Conservation (phyloP, 2,888 invertebrate species). For the Volucella zonaria region DNA sequence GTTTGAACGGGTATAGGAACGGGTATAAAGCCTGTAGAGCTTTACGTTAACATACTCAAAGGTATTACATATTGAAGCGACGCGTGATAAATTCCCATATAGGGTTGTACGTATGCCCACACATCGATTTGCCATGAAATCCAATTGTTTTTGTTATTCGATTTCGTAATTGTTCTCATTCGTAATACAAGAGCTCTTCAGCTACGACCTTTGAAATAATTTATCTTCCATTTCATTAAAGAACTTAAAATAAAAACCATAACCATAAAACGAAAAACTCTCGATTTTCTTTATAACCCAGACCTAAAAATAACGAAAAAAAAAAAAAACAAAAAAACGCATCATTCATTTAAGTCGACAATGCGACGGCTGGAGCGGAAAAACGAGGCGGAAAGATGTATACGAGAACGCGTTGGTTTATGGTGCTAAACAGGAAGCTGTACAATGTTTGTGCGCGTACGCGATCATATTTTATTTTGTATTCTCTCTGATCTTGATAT, state of each 20-base stretch:
- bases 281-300: constrained; percentile 70
- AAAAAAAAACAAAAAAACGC: constrained; percentile 27
- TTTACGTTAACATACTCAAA: constrained; percentile 27
- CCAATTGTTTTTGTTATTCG: constrained; percentile 52
- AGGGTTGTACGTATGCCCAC: constrained; percentile 43
- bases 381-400: not conserved
- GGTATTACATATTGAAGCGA: constrained; percentile 33
- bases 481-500: constrained; percentile 36
- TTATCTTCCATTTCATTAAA: constrained; percentile 30
- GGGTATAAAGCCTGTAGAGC: constrained; percentile 23
- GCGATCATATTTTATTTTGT: constrained; percentile 66
- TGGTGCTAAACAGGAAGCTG: constrained; percentile 58
- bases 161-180: constrained; percentile 63
- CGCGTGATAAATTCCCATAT: constrained; percentile 55
- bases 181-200: constrained; percentile 41
- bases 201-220: constrained; percentile 48
- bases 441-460: constrained; percentile 57
- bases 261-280: constrained; percentile 48
- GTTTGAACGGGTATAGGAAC: too few species aligned
- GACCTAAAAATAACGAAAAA: constrained; percentile 52
- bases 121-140: constrained; percentile 29
- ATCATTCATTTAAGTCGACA: constrained; percentile 42
- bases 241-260: not conserved
- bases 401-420: constrained; percentile 13
- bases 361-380: not conserved